A percentile compares a stretch with the other conserved stretches of the same genome.
Conservation (phyloP, 2,797 vertebrate genomes). For the Brachyrhaphis roseni region DNA sequence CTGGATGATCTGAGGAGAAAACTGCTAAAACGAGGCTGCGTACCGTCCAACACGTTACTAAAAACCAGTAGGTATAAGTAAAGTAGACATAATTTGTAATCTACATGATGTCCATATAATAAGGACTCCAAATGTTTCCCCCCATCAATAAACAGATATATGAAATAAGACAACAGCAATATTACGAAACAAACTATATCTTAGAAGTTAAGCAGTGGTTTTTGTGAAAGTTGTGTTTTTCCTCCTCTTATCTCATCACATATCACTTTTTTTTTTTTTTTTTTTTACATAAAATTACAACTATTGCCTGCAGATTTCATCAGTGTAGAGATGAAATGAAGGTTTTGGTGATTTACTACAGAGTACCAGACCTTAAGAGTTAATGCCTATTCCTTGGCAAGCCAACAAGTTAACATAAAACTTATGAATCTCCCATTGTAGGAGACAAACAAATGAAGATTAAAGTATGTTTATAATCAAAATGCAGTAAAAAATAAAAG, state of each 20-base stretch:
- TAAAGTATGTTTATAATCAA: neutral
- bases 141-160: neutral
- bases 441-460: neutral
- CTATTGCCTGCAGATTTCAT: slow-evolving; percentile 11
- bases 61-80: neutral
- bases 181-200: neutral
- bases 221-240: neutral
- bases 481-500: neutral
- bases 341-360: neutral
- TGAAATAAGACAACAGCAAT: neutral
- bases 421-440: neutral
- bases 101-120: too few relatives aligned
- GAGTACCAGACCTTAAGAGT: neutral
- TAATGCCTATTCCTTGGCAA: neutral
- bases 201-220: neutral
- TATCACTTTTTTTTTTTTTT: neutral
- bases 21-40: neutral
- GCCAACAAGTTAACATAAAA: neutral
- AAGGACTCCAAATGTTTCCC: neutral
- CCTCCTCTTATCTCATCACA: neutral
- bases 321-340: neutral
- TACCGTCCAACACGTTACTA: neutral
- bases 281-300: slow-evolving; percentile 5
- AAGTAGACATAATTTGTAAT: neutral
- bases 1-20: neutral